A percentile compares a stretch with the other conserved stretches of the same genome.
Evolutionary conservation across 2,113 vertebrate genomes (phyloP).

Genomic region (Rhynchomys soricoides): DNA sequence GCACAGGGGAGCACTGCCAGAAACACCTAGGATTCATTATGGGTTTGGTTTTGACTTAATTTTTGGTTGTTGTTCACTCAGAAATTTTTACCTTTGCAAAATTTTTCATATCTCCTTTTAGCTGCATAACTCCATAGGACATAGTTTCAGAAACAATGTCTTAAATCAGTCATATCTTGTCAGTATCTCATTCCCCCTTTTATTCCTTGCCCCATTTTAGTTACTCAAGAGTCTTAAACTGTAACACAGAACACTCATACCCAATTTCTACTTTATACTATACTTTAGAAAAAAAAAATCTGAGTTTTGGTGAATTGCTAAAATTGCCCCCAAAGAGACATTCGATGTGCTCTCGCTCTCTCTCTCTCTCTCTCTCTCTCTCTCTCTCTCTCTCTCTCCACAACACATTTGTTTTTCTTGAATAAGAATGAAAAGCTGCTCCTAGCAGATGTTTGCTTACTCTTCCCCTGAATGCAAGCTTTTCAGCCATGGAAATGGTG

Average conservation of each 20-base stretch:
- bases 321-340: neutral
- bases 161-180: neutral
- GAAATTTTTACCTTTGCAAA: neutral
- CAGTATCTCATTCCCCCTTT: neutral
- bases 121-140: neutral
- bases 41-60: neutral
- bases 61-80: neutral
- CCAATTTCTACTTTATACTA: conserved; percentile 23
- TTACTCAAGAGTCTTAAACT: neutral
- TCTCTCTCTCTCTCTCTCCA: neutral
- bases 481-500: conserved; percentile 62
- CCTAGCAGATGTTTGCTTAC: conserved; percentile 39
- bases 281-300: conserved; percentile 17
- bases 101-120: neutral
- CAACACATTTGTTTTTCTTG: neutral
- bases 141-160: neutral
- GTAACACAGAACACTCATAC: neutral
- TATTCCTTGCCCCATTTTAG: neutral
- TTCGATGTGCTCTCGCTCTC: neutral
- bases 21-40: neutral
- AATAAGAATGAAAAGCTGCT: conserved; percentile 30
- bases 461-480: conserved; percentile 52
- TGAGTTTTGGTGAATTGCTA: conserved; percentile 1
- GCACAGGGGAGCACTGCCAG: neutral
- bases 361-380: too few relatives aligned